These are phyloP conservation scores for Anodontia alba DNA, from an alignment of 2,888 invertebrate species.

Conservation along the genomic window DNA sequence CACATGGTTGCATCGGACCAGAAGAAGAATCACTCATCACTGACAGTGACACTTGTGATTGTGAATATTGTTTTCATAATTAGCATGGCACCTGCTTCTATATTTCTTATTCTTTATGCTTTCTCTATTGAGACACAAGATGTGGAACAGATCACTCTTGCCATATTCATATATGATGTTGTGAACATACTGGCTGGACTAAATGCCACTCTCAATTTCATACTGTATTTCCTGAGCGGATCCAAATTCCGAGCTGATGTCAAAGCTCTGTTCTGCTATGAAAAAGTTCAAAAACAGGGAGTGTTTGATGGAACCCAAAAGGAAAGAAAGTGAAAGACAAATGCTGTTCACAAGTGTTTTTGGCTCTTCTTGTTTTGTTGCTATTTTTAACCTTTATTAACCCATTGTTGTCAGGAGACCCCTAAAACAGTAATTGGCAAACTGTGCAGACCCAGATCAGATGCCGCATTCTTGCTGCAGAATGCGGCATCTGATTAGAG, in stretches of 20 bases:
- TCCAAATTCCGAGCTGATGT: background rate
- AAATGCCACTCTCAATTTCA: background rate
- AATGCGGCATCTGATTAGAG: too few relatives aligned
- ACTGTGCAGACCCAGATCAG: too few relatives aligned
- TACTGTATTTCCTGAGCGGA: background rate
- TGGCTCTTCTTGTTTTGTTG: too few relatives aligned
- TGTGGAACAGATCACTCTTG: background rate
- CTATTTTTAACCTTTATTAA: too few relatives aligned
- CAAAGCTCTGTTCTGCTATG: background rate
- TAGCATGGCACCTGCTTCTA: conserved; percentile 49
- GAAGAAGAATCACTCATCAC: background rate
- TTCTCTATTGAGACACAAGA: too few relatives aligned
- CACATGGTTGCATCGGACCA: background rate
- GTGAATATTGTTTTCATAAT: conserved; percentile 48
- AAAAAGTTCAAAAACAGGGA: background rate
- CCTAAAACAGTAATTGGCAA: too few relatives aligned
- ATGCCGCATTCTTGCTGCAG: too few relatives aligned
- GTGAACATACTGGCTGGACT: background rate
- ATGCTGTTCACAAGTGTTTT: too few relatives aligned
- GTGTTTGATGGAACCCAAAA: too few relatives aligned
- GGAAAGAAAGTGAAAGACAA: too few relatives aligned
- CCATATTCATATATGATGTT: background rate
- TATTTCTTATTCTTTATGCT: conserved; percentile 60
- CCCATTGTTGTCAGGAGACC: too few relatives aligned
- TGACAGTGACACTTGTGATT: background rate